Conservation (phyloP, 2,888 invertebrate species). For the Andrena marginata region DNA sequence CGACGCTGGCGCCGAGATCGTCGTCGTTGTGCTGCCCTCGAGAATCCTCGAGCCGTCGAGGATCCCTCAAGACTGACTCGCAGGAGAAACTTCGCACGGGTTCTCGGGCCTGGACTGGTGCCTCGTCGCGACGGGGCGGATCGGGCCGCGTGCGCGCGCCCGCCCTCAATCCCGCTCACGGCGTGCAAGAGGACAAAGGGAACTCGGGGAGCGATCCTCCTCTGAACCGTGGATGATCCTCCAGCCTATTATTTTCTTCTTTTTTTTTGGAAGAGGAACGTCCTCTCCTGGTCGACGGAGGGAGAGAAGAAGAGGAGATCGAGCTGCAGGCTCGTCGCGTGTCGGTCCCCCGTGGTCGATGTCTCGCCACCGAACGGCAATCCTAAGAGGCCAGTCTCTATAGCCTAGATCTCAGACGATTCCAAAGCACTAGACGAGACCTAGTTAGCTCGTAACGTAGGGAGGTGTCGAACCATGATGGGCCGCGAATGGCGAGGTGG, state of each 20-base stretch:
- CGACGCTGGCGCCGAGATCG: constrained; percentile 42
- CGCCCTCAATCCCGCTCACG: constrained; percentile 15
- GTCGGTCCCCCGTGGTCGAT: constrained; percentile 36
- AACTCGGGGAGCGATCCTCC: constrained; percentile 20
- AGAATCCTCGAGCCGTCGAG: constrained; percentile 72
- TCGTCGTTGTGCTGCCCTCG: constrained; percentile 51
- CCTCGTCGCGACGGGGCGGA: constrained; percentile 39
- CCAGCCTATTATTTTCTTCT: constrained; percentile 7
- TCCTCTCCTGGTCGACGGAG: constrained; percentile 12
- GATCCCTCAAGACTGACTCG: constrained; percentile 83
- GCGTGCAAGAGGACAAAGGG: constrained; percentile 20
- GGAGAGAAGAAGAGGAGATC: constrained; percentile 3
- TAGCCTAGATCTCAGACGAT: constrained; percentile 75
- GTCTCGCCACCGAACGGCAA: constrained; percentile 54
- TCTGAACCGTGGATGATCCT: constrained; percentile 35
- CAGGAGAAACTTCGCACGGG: constrained; percentile 71
- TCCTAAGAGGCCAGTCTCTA: constrained; percentile 72
- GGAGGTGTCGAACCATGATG: constrained; percentile 18
- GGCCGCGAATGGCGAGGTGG: background rate
- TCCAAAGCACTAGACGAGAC: constrained; percentile 67
- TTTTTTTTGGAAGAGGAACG: constrained; percentile 3
- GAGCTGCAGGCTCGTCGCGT: constrained; percentile 27
- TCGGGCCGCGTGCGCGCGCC: constrained; percentile 24
- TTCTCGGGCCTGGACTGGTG: constrained; percentile 41
- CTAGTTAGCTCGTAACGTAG: constrained; percentile 27